Percentiles rank a stretch among this genome's conserved stretches.
Evolutionary conservation across 2,888 invertebrate species (phyloP).

Genomic region (Oxyteleia sp.): DNA sequence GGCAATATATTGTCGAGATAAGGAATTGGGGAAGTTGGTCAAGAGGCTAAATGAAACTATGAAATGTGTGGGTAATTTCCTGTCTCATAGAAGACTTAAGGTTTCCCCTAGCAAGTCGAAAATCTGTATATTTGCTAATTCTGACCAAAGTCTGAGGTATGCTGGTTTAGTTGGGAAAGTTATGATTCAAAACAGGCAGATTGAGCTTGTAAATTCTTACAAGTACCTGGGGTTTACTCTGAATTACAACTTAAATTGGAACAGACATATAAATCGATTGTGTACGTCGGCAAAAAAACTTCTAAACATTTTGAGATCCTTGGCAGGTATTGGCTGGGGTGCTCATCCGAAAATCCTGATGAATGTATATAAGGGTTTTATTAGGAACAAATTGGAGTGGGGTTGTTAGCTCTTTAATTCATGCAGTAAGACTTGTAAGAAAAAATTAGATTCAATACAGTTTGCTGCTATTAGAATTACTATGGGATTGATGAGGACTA

Average conservation of each 20-base stretch:
- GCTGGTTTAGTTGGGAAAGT: not conserved
- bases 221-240: conserved; percentile 16
- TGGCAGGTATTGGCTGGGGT: not conserved
- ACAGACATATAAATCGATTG: not conserved
- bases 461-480: too few species aligned
- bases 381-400: conserved; percentile 17
- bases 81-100: not conserved
- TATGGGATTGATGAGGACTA: too few species aligned
- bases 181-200: not conserved
- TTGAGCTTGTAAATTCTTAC: not conserved
- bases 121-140: not conserved
- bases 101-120: not conserved
- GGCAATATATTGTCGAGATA: not conserved
- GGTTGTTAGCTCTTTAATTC: not conserved
- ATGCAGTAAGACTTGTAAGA: too few species aligned
- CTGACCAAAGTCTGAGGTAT: not conserved
- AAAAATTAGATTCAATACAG: too few species aligned
- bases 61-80: not conserved
- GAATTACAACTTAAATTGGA: conserved; percentile 35
- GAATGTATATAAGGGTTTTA: conserved; percentile 16
- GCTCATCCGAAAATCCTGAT: conserved; percentile 29
- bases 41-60: not conserved
- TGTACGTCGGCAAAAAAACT: conserved; percentile 1
- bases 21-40: not conserved
- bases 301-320: conserved; percentile 1